Percentiles rank a stretch among this genome's conserved stretches.
phyloP scores from a whole-genome alignment of 1,140 invertebrate genomes.

The Rhopalosiphum padi region DNA sequence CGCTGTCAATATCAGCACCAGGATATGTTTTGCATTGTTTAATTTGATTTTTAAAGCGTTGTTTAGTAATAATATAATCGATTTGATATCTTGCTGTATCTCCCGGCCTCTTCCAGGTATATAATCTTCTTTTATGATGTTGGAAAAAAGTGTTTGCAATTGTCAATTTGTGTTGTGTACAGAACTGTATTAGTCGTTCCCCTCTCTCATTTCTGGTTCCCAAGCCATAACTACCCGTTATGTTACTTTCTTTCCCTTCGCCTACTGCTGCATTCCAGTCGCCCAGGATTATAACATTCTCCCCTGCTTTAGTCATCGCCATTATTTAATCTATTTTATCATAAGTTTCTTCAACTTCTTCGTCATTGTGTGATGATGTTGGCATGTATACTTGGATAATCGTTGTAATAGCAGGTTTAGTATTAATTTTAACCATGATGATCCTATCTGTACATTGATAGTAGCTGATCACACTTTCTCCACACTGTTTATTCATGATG shows the following conservation, averaged over 20 bases:
- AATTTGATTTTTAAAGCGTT: slow-evolving; percentile 44
- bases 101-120: slow-evolving; percentile 62
- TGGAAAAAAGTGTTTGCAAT: slow-evolving; percentile 60
- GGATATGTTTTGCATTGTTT: slow-evolving; percentile 5
- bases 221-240: slow-evolving; percentile 32
- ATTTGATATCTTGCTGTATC: slow-evolving; percentile 63
- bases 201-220: slow-evolving; percentile 45
- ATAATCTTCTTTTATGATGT: slow-evolving; percentile 60
- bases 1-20: slow-evolving; percentile 15
- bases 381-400: slow-evolving; percentile 50
- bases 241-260: not conserved
- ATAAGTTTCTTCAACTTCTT: slow-evolving; percentile 23
- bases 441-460: slow-evolving; percentile 41
- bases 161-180: slow-evolving; percentile 30
- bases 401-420: slow-evolving; percentile 46
- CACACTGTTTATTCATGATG: slow-evolving; percentile 36
- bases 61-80: slow-evolving; percentile 61
- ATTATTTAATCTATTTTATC: slow-evolving; percentile 36
- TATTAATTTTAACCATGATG: slow-evolving; percentile 34
- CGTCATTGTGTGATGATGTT: slow-evolving; percentile 23
- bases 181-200: slow-evolving; percentile 48
- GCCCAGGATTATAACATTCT: slow-evolving; percentile 37
- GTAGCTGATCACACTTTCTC: slow-evolving; percentile 25
- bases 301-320: slow-evolving; percentile 22
- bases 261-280: slow-evolving; percentile 49